Evolutionary conservation across 2,888 invertebrate genomes (phyloP).

Genomic region (Bombylius major): DNA sequence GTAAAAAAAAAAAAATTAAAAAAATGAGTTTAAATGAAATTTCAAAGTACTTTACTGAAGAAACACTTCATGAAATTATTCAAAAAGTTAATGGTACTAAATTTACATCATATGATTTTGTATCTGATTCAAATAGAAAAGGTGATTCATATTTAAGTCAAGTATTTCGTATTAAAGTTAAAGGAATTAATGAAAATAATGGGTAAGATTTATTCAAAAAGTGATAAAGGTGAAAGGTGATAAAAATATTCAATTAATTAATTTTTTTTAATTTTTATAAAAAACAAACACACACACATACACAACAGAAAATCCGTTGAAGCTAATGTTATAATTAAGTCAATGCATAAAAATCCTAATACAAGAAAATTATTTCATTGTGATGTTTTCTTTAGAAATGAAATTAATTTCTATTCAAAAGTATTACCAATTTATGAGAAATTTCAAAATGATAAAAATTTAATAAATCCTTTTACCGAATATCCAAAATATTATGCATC

Average conservation of each 20-base stretch:
- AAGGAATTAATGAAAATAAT: constrained; percentile 26
- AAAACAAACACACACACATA: no score
- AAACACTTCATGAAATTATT: constrained; percentile 35
- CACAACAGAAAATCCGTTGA: constrained; percentile 19
- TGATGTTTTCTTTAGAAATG: constrained; percentile 55
- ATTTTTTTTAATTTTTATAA: not conserved
- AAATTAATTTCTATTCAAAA: constrained; percentile 49
- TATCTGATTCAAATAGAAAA: constrained; percentile 37
- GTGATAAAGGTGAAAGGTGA: not conserved
- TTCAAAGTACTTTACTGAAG: constrained; percentile 34
- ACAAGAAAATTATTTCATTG: constrained; percentile 52
- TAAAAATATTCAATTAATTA: not conserved
- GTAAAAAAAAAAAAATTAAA: not conserved
- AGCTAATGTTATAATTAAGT: constrained; percentile 49
- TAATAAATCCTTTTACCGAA: constrained; percentile 40
- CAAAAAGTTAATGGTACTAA: constrained; percentile 28
- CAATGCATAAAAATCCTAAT: constrained; percentile 49
- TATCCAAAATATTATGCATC: constrained; percentile 39
- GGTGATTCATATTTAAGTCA: constrained; percentile 61
- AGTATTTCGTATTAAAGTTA: constrained; percentile 46
- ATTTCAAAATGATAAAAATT: constrained; percentile 24
- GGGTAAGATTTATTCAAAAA: constrained; percentile 15
- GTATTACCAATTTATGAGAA: constrained; percentile 28
- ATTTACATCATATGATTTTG: constrained; percentile 36
- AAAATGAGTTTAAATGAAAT: constrained; percentile 25